These are phyloP conservation scores for Phalanger gymnotis DNA, from an alignment of 2,797 vertebrate genomes.

Conservation along the genomic window DNA sequence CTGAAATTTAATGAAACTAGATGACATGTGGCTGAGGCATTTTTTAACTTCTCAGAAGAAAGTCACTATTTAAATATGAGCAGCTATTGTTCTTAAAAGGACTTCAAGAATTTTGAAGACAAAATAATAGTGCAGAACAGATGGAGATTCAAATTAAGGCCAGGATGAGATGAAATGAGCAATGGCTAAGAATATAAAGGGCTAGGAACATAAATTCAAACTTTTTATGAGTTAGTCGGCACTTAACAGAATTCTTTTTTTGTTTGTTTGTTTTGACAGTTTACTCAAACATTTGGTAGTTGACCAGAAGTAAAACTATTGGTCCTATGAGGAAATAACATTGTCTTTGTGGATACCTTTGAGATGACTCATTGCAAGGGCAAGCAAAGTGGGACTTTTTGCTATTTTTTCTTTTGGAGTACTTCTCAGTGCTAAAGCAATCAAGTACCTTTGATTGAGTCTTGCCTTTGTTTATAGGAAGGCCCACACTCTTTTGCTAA, in stretches of 20 bases:
- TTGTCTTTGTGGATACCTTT: constrained; percentile 8
- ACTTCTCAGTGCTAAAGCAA: too few species aligned
- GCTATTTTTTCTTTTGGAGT: too few species aligned
- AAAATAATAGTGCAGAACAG: background rate
- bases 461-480: too few species aligned
- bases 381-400: too few species aligned
- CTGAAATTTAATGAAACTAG: constrained; percentile 13
- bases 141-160: background rate
- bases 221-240: constrained; percentile 5
- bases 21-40: background rate
- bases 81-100: background rate
- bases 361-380: background rate
- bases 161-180: constrained; percentile 15
- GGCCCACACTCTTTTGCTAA: too few species aligned
- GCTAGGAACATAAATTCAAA: constrained; percentile 22
- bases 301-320: background rate
- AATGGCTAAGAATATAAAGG: background rate
- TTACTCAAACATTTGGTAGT: background rate
- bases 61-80: background rate
- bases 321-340: background rate
- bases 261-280: background rate
- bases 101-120: background rate
- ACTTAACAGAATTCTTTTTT: background rate
- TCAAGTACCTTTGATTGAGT: too few species aligned
- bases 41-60: constrained; percentile 18